Evolutionary conservation across 1,140 invertebrate genomes (phyloP), one percentile per base, ranked within the genome.

Genomic region (Drosophila punjabiensis): DNA sequence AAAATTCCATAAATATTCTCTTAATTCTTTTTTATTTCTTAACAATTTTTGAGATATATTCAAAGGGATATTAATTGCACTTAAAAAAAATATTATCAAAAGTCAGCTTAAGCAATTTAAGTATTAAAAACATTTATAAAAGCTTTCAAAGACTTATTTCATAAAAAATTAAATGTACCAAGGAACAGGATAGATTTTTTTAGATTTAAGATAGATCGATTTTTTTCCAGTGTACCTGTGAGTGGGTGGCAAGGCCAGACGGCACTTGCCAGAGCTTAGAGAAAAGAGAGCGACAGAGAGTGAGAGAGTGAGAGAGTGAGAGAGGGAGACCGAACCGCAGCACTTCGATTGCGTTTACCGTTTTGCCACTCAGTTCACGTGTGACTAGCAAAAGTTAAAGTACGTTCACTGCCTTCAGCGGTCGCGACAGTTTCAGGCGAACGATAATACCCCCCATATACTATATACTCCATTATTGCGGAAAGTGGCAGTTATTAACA

Each of bases 291-390:
- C 35, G 3, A 18, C 28, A 52, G 10, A 33, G 65, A 20, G 50
- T 39, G 60, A 33, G 52, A 16, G 37, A 24, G 65, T n/a, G 50
- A 45, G 60, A 33, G 52, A 16, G 37, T n/a, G n/a, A n/a, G 65
- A 20, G 50, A 45, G 60, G 28, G 52, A 16, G 37, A 24, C n/a
- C 32, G 55, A 52, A 20, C n/a, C 28, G 32, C 45, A 58, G 8
- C 18, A n/a, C 41, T 43, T 60, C 81, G 62, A 63, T 83, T 64
- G 67, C 73, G 58, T 75, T 84, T 70, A 77, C 64, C 67, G 85
- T 68, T 87, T 87, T 68, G 76, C 67, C 70, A 82, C 68, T 90
- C 82, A 90, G 86, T 90, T 63, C 81, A 91, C 76, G 79, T 80
- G 79, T 64, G 62, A 70, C 86, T 43, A 85, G 85, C 85, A 73